These are phyloP conservation scores for Shinisaurus crocodilurus DNA, from an alignment of 2,113 vertebrate species.

Conservation along the genomic window DNA sequence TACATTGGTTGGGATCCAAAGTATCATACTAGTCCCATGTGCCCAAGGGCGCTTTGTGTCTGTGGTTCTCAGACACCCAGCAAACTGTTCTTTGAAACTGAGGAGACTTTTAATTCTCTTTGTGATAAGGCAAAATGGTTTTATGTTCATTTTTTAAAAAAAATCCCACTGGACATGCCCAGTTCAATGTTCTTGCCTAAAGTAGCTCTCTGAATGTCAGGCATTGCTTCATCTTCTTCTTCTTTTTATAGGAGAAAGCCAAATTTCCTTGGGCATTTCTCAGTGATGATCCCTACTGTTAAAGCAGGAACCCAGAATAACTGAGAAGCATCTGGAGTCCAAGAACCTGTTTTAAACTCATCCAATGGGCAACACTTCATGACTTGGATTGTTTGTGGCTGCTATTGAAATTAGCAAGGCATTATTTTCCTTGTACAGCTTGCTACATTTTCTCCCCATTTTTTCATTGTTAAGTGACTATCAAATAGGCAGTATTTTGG, in stretches of 20 bases:
- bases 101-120: background rate
- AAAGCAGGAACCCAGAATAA: background rate
- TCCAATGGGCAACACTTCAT: background rate
- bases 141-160: background rate
- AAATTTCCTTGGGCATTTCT: background rate
- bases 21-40: background rate
- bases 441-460: background rate
- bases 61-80: background rate
- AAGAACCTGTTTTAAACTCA: background rate
- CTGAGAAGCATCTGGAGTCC: background rate
- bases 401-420: background rate
- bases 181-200: background rate
- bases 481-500: conserved; percentile 47
- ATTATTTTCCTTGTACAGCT: conserved; percentile 32
- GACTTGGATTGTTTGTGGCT: background rate
- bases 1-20: background rate
- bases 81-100: background rate
- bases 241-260: background rate
- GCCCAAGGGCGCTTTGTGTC: background rate
- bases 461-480: conserved; percentile 57
- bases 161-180: background rate
- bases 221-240: background rate
- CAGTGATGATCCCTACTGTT: background rate
- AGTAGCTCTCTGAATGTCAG: background rate
- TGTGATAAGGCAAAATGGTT: background rate